A percentile compares a stretch with the other conserved stretches of the same genome.
These are phyloP conservation scores for Aphelenchoides besseyi DNA, from an alignment of 1,140 invertebrate genomes.

Conservation along the genomic window DNA sequence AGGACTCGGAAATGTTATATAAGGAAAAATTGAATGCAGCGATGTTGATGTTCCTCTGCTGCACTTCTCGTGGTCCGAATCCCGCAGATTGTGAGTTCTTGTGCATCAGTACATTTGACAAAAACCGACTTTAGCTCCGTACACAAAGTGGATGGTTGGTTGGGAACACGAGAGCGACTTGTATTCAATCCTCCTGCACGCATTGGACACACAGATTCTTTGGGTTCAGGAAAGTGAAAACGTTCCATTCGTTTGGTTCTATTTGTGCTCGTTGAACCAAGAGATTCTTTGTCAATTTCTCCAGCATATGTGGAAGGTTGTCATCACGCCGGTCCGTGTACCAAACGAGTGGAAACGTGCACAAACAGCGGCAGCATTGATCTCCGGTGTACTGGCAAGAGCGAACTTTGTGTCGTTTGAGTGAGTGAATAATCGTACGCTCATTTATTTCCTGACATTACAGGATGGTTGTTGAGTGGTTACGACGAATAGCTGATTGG, in stretches of 20 bases:
- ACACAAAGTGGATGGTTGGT: neutral
- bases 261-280: slow-evolving; percentile 31
- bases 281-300: slow-evolving; percentile 28
- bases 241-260: slow-evolving; percentile 48
- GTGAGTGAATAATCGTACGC: slow-evolving; percentile 21
- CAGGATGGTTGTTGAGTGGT: slow-evolving; percentile 34
- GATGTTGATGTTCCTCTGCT: slow-evolving; percentile 4
- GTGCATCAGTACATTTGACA: neutral
- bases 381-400: slow-evolving; percentile 42
- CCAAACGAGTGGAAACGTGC: slow-evolving; percentile 45
- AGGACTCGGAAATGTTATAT: neutral
- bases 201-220: slow-evolving; percentile 10
- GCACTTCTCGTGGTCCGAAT: neutral
- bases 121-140: neutral
- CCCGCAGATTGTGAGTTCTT: neutral
- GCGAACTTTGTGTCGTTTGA: slow-evolving; percentile 35
- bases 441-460: slow-evolving; percentile 14
- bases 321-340: slow-evolving; percentile 18
- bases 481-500: slow-evolving; percentile 37
- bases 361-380: slow-evolving; percentile 44
- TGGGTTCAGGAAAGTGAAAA: slow-evolving; percentile 24
- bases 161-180: neutral
- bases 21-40: neutral
- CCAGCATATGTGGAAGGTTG: slow-evolving; percentile 37
- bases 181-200: neutral